Base-by-base conservation (phyloP, 2,113 vertebrate species). In the Boulengeromyrus knoepffleri region DNA sequence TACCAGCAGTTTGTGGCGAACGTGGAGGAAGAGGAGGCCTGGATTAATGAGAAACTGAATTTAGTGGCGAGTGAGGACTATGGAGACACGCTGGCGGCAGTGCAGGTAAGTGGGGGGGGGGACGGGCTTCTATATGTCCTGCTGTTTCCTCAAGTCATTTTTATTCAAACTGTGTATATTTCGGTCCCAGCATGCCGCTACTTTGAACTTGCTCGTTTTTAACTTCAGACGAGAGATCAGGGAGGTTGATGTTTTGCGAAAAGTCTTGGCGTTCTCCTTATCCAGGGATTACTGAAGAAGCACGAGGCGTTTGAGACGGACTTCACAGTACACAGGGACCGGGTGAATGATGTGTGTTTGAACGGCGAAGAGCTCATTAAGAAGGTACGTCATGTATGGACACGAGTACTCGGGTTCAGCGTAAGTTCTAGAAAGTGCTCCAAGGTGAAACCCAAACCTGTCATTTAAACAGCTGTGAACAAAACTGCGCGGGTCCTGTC, bases 1-100 rank as follows among this genome's bases (percentile, higher is more conserved):
- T 99, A 99, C 92, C 99, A 99, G 96, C 99, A 99, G 92, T 99
- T 99, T 91, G 99, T 99, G 90, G 98, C 99, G 3, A 99, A 99
- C 0, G 98, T 99, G 91, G 99, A 99, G 88, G 99, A 99, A 89
- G 99, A 99, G 88, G 99, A 99, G 93, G 98, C 99, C 7, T 99
- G 99, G 99, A 99, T 99, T 93, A 99, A 99, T 84, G 99, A 99
- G 96, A 99, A 99, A 85, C 96, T 99, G 96, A 99, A 99, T 0
- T 91, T 99, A 85, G 98, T 99, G 46, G 98, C 97, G 88, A 99
- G 98, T 0, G 98, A 99, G 89, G 99, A 99, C 89, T 99, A 99
- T 0, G 99, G 99, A n/a, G 99, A 99, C 90, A 99, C 98, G 0
- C 96, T 99, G 86, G 97, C 97, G 39, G 97, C 97, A 21, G 97